Conservation (phyloP, 2,797 vertebrate genomes). For the Diglossa cyanea region DNA sequence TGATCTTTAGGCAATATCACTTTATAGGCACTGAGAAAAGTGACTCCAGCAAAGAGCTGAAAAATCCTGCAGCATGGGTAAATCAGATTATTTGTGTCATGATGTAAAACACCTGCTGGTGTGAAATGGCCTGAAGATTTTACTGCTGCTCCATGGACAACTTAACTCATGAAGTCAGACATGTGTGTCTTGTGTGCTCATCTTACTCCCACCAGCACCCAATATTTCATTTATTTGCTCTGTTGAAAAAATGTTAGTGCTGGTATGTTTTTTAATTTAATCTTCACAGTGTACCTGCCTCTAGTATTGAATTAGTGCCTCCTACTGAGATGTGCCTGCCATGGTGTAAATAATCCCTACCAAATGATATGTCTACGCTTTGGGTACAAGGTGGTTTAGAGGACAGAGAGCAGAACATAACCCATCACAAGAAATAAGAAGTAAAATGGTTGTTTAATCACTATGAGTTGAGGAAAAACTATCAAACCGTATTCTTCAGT, state of each 20-base stretch:
- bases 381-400: neutral
- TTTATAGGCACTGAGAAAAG: neutral
- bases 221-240: neutral
- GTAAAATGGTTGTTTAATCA: neutral
- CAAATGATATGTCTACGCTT: neutral
- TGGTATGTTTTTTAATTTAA: neutral
- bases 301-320: neutral
- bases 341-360: neutral
- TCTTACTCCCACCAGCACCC: neutral
- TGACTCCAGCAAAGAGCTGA: neutral
- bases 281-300: neutral
- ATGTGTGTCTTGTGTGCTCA: neutral
- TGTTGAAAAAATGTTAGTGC: neutral
- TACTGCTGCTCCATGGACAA: neutral
- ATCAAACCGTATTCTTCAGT: neutral
- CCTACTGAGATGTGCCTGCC: neutral
- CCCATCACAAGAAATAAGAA: neutral
- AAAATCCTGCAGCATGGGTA: neutral
- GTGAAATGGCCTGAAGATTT: slow-evolving; percentile 25
- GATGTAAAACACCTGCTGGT: slow-evolving; percentile 29
- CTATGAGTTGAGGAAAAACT: neutral
- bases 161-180: neutral
- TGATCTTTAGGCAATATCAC: neutral
- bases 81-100: neutral
- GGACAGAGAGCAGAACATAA: neutral